phyloP scores from a whole-genome alignment of 2,888 invertebrate species.

The Coleophora flavipennella region DNA sequence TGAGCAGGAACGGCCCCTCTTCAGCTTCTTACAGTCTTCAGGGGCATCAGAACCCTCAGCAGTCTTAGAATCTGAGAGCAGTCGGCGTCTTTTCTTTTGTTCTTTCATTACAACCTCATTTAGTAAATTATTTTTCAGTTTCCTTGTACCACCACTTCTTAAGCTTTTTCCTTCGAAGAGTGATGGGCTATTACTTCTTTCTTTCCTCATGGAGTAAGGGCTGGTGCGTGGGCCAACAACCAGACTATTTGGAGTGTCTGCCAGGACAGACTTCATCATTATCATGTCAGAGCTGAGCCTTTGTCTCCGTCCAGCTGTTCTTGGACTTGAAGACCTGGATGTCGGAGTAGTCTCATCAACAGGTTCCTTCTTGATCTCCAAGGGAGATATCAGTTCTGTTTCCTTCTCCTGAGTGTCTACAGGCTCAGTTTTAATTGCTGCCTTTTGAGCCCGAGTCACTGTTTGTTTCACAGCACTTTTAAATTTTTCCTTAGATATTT shows the following conservation, averaged over 20 bases:
- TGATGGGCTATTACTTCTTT: conserved; percentile 68
- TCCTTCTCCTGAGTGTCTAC: conserved; percentile 51
- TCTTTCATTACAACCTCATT: conserved; percentile 74
- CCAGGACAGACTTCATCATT: conserved; percentile 61
- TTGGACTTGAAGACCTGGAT: conserved; percentile 64
- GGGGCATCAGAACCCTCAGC: conserved; percentile 42
- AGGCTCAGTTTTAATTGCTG: conserved; percentile 41
- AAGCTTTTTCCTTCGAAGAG: conserved; percentile 69
- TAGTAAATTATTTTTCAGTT: conserved; percentile 69
- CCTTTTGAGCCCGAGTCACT: conserved; percentile 46
- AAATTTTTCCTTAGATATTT: conserved; percentile 41
- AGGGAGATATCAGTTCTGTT: conserved; percentile 50
- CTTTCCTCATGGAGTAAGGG: conserved; percentile 75
- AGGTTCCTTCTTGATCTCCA: conserved; percentile 64
- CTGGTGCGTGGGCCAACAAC: conserved; percentile 62
- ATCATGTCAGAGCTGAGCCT: conserved; percentile 61
- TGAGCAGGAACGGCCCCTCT: conserved; percentile 63
- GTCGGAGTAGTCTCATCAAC: conserved; percentile 49
- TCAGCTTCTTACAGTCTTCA: conserved; percentile 57
- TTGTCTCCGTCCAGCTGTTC: conserved; percentile 51
- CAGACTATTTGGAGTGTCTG: conserved; percentile 47
- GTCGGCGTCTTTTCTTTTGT: conserved; percentile 65
- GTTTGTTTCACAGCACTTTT: conserved; percentile 49
- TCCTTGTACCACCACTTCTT: conserved; percentile 78
- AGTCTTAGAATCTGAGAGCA: conserved; percentile 70